Evolutionary conservation across 2,888 invertebrate species (phyloP).

Genomic region (Nephrotoma appendiculata): DNA sequence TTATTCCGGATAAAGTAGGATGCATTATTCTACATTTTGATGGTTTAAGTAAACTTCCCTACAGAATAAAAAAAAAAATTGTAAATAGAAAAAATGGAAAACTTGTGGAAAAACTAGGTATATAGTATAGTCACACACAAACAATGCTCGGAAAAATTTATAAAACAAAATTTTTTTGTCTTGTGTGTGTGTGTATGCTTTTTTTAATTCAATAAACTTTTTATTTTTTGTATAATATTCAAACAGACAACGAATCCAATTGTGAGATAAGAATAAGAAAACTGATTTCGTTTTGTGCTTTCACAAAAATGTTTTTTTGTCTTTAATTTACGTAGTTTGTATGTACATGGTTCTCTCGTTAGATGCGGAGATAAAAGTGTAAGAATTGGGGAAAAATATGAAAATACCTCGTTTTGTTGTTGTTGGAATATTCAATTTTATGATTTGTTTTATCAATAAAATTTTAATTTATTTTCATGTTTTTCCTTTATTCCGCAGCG

Average conservation of each 20-base stretch:
- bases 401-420: neutral
- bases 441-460: neutral
- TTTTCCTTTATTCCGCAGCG: neutral
- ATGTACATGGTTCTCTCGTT: neutral
- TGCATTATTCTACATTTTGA: neutral
- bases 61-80: neutral
- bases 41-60: neutral
- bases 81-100: neutral
- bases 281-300: neutral
- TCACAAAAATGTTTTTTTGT: neutral
- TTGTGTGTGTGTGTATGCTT: neutral
- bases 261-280: neutral
- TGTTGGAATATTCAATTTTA: neutral
- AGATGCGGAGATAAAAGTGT: neutral
- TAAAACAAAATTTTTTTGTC: neutral
- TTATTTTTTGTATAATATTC: neutral
- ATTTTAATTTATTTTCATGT: neutral
- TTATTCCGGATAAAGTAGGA: neutral
- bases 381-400: neutral
- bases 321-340: neutral
- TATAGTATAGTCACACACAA: neutral
- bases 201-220: neutral
- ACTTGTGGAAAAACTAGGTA: neutral
- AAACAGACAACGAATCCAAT: neutral
- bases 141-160: neutral